Percentiles rank a stretch among this genome's conserved stretches.
Evolutionary conservation across 64 coral and sea anemone species (phyloP).

Genomic region (Platygyra sinensis): DNA sequence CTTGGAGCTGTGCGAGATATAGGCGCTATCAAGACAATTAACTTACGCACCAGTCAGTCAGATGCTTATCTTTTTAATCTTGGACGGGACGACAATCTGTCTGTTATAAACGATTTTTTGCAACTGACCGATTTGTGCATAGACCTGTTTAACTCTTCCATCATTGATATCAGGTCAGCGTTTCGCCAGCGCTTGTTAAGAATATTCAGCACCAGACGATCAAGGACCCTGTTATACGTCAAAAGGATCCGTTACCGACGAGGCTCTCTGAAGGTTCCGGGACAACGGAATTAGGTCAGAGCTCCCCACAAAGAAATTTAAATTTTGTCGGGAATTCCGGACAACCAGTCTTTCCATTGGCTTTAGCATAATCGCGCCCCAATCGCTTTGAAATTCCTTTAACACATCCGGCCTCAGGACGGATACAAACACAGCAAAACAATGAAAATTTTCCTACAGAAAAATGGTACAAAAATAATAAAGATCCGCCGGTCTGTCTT

Average conservation of each 20-base stretch:
- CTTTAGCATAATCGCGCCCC: too few relatives aligned
- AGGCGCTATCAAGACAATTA: too few relatives aligned
- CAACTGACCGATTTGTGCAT: background rate
- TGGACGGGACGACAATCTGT: too few relatives aligned
- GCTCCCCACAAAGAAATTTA: background rate
- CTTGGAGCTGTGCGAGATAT: too few relatives aligned
- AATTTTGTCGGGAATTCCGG: background rate
- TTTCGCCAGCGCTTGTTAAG: background rate
- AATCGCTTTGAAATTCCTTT: too few relatives aligned
- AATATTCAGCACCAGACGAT: background rate
- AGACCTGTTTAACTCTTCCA: background rate
- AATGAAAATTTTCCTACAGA: background rate
- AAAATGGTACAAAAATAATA: background rate
- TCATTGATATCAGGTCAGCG: constrained; percentile 9
- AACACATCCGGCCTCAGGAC: accelerated
- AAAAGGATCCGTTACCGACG: too few relatives aligned
- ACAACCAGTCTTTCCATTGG: background rate
- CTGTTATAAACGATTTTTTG: too few relatives aligned
- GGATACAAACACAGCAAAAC: background rate
- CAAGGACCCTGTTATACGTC: background rate
- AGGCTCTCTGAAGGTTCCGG: background rate
- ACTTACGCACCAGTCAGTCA: too few relatives aligned
- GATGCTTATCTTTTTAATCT: too few relatives aligned
- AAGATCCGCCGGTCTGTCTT: background rate
- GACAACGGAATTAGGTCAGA: background rate